A percentile compares a stretch with the other conserved stretches of the same genome.
phyloP scores from a whole-genome alignment of 2,797 vertebrate genomes.

The Sebastes ruberrimus region DNA sequence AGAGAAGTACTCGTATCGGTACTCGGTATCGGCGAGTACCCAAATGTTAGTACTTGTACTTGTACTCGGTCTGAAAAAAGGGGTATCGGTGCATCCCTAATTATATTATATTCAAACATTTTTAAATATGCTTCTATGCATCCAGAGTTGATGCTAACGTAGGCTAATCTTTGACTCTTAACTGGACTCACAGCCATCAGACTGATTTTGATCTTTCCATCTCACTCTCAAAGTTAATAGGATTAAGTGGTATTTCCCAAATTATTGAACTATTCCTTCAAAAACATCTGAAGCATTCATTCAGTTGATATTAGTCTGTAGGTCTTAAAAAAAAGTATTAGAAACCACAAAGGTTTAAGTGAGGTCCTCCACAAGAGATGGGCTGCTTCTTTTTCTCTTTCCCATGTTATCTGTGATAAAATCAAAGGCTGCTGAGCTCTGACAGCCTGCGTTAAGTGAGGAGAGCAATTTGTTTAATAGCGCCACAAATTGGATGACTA shows the following conservation, averaged over 20 bases:
- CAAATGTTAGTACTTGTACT: too few relatives aligned
- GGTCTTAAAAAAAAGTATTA: neutral
- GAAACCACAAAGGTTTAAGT: neutral
- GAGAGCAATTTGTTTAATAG: neutral
- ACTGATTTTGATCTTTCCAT: neutral
- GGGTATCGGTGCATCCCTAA: too few relatives aligned
- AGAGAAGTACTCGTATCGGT: too few relatives aligned
- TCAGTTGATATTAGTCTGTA: neutral
- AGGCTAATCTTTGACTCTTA: neutral
- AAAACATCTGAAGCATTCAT: neutral
- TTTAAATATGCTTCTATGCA: neutral
- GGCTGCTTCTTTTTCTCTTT: neutral
- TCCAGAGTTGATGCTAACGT: neutral
- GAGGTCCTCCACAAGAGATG: neutral
- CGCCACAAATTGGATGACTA: neutral
- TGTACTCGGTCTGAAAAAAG: too few relatives aligned
- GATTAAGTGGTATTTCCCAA: neutral
- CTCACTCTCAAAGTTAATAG: neutral
- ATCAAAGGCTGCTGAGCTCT: neutral
- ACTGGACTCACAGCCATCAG: neutral
- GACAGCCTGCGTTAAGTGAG: neutral
- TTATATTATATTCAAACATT: neutral
- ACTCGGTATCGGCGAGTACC: too few relatives aligned
- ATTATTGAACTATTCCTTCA: too few relatives aligned
- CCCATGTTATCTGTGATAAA: neutral